Conservation (phyloP, 2,113 vertebrate genomes). For the Motacilla alba region DNA sequence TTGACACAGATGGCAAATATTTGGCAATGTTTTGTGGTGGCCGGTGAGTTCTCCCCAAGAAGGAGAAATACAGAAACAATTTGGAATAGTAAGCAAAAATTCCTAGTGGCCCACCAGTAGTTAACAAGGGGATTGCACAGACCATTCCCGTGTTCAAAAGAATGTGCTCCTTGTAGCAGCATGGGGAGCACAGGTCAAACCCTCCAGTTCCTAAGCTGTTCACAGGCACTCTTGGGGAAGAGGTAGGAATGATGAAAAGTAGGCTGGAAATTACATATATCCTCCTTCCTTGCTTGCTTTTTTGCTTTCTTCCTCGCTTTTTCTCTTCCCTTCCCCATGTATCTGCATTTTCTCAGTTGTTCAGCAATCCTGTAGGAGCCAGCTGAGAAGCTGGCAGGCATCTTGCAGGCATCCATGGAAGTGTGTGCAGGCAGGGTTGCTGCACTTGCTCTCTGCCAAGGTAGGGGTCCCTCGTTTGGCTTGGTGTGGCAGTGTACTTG, state of each 20-base stretch:
- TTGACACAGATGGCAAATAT: neutral
- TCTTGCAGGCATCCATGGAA: neutral
- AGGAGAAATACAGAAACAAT: neutral
- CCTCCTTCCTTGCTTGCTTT: neutral
- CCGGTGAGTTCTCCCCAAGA: neutral
- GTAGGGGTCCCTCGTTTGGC: rapidly evolving
- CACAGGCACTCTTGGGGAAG: neutral
- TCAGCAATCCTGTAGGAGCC: neutral
- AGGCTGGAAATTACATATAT: neutral
- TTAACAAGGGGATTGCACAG: neutral
- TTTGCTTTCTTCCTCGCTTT: neutral
- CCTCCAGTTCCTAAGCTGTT: neutral
- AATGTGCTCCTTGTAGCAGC: neutral
- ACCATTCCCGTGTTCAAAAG: neutral
- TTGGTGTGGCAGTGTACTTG: neutral
- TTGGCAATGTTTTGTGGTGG: neutral
- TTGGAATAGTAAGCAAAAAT: neutral
- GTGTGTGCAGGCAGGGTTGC: rapidly evolving
- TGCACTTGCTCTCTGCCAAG: neutral
- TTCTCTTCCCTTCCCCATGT: neutral
- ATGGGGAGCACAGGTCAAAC: neutral
- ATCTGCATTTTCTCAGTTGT: neutral
- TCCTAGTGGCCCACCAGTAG: neutral
- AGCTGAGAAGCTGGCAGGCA: neutral
- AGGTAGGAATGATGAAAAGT: neutral